Percentiles rank a stretch among this genome's conserved stretches.
phyloP scores from a whole-genome alignment of 2,797 vertebrate species.

The Epinephelus awoara region DNA sequence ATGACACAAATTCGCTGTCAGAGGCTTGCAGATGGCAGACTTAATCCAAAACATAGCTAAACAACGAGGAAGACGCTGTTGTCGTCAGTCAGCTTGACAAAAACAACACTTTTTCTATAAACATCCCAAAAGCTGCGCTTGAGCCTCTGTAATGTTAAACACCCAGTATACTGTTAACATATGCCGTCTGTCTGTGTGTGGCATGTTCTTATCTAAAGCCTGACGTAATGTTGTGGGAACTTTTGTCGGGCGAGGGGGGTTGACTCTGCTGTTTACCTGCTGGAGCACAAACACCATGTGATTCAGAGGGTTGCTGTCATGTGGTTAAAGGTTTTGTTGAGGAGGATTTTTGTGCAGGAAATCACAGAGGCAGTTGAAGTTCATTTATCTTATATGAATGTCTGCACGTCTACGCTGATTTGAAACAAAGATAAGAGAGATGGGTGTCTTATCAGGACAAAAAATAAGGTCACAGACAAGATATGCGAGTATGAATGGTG shows the following conservation, averaged over 20 bases:
- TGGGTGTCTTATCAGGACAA: not conserved
- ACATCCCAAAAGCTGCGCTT: slow-evolving; percentile 29
- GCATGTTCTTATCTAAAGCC: not conserved
- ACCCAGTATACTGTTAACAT: not conserved
- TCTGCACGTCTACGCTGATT: not conserved
- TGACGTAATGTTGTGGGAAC: not conserved
- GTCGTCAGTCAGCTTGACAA: slow-evolving; percentile 40
- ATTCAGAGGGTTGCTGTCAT: not conserved
- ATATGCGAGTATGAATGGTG: not conserved
- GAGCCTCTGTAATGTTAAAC: slow-evolving; percentile 19
- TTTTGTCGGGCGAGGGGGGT: not conserved
- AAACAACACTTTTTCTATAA: slow-evolving; percentile 39
- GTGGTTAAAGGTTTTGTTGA: not conserved
- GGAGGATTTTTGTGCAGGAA: not conserved
- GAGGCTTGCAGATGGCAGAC: slow-evolving; percentile 60
- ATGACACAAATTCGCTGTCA: slow-evolving; percentile 61
- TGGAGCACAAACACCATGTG: not conserved
- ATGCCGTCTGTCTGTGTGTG: slow-evolving; percentile 8
- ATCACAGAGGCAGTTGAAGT: not conserved
- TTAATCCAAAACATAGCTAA: slow-evolving; percentile 49
- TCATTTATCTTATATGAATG: not conserved
- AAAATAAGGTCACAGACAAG: slow-evolving; percentile 23
- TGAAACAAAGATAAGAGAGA: not conserved
- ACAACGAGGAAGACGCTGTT: slow-evolving; percentile 39
- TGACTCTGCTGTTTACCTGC: not conserved